Evolutionary conservation across 2,113 vertebrate genomes (phyloP), one percentile per base, ranked within the genome.

Genomic region (Scalopus aquaticus): DNA sequence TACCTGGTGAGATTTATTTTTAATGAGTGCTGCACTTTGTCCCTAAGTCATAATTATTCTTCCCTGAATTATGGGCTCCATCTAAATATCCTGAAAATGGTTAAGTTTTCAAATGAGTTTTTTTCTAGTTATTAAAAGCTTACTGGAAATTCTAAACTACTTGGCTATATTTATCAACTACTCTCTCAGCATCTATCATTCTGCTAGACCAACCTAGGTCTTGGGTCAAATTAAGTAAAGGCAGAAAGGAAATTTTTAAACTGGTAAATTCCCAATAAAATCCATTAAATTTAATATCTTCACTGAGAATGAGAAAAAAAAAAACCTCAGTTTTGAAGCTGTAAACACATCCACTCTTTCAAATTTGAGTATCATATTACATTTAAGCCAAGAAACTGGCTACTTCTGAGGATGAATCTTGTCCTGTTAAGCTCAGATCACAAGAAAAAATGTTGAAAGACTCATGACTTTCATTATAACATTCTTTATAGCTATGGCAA

Each of bases 121-220:
- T 83, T 80, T 73, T 81, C 88, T 77, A 87, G 72, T 58, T 85
- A 83, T 46, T 85, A 84, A 90, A 90, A 39, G n/a, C 9, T 86
- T 49, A 51, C 17, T 78, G 62, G 30, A 70, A 82, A 96, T 62
- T 88, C 30, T 91, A 70, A 85, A 67, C 20, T 74, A 32, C 70
- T 70, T 90, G 35, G 17, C 78, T 77, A 89, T 12, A 12, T 83
- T 8, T 69, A 58, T 60, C 83, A 77, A 80, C 3, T 86, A 44
- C 6, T 73, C 24, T 90, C 79, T 83, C 28, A 92, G 65, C 5
- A 72, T 32, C 9, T n/a, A 60, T 44, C 42, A 87, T 24, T 64
- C n/a, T 85, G 9, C 26, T 76, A 70, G 22, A 65, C 51, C 24
- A 89, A 42, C 5, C 20, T 69, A 26, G 19, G 1, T 37, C 19